phyloP scores from a whole-genome alignment of 2,113 vertebrate genomes.

The Chloropsis hardwickii region DNA sequence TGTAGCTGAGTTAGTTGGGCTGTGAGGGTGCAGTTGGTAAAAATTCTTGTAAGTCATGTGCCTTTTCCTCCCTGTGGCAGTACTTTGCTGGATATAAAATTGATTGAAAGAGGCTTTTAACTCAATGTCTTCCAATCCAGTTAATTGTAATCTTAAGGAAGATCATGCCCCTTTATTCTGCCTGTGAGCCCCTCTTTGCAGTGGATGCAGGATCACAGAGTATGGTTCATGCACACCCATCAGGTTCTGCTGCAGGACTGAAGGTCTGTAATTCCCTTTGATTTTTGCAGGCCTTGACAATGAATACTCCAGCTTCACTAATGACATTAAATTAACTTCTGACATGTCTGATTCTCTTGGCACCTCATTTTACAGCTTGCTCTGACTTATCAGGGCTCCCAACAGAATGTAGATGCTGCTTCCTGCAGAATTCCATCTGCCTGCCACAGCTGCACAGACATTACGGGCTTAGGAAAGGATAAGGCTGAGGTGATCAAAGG shows the following conservation, averaged over 20 bases:
- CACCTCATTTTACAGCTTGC: not conserved
- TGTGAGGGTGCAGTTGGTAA: not conserved
- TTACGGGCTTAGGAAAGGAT: not conserved
- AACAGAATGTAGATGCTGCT: not conserved
- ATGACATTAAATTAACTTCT: not conserved
- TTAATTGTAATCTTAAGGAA: not conserved
- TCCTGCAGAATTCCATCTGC: not conserved
- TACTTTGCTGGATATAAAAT: not conserved
- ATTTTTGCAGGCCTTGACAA: not conserved
- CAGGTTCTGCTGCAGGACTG: not conserved
- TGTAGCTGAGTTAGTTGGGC: not conserved
- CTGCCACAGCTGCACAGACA: not conserved
- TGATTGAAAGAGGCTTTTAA: not conserved
- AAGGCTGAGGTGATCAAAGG: not conserved
- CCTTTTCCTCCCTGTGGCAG: not conserved
- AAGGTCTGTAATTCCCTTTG: not conserved
- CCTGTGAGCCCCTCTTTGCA: not conserved
- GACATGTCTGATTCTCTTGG: not conserved
- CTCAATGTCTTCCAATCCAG: not conserved
- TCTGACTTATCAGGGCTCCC: not conserved
- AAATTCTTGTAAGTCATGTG: not conserved
- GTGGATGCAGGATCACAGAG: not conserved
- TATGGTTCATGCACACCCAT: fast-evolving
- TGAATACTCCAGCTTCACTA: not conserved
- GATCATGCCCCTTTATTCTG: fast-evolving